Conservation (phyloP, 1,140 invertebrate genomes). For the Drosophila tsacasi region DNA sequence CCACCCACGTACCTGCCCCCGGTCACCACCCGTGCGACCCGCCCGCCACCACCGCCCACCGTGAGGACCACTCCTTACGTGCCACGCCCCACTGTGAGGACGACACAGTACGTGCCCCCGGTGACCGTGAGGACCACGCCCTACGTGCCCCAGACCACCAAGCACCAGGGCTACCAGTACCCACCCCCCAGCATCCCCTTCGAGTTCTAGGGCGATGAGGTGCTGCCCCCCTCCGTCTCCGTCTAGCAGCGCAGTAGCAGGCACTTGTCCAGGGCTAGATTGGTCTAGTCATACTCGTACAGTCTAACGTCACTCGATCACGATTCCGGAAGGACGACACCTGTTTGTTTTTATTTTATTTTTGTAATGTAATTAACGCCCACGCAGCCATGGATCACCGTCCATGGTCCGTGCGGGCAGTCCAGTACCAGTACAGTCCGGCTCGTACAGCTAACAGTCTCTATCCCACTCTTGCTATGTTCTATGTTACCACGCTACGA, state of each 20-base stretch:
- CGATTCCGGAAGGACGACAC: conserved; percentile 63
- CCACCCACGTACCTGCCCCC: conserved; percentile 54
- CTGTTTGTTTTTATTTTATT: conserved; percentile 73
- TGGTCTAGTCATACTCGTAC: conserved; percentile 80
- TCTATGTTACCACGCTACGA: conserved; percentile 42
- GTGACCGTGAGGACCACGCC: conserved; percentile 50
- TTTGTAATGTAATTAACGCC: conserved; percentile 78
- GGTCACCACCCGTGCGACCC: conserved; percentile 31
- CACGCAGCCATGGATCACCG: conserved; percentile 66
- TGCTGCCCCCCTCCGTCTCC: conserved; percentile 47
- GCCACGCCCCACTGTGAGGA: conserved; percentile 38
- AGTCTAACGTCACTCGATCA: conserved; percentile 71
- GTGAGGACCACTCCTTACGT: conserved; percentile 27
- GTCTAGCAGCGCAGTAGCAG: conserved; percentile 78
- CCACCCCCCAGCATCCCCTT: conserved; percentile 85
- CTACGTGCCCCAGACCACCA: conserved; percentile 72
- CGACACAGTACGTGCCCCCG: conserved; percentile 32
- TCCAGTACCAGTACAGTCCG: conserved; percentile 11
- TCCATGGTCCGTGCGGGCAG: conserved; percentile 21
- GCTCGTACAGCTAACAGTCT: conserved; percentile 62
- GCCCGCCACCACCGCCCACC: conserved; percentile 42
- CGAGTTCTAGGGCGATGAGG: conserved; percentile 73
- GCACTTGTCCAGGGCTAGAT: conserved; percentile 84
- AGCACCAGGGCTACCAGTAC: conserved; percentile 85
- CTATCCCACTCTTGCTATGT: conserved; percentile 58